Evolutionary conservation across 2,113 vertebrate species (phyloP), one percentile per base, ranked within the genome.

Genomic region (Haemorhous mexicanus): DNA sequence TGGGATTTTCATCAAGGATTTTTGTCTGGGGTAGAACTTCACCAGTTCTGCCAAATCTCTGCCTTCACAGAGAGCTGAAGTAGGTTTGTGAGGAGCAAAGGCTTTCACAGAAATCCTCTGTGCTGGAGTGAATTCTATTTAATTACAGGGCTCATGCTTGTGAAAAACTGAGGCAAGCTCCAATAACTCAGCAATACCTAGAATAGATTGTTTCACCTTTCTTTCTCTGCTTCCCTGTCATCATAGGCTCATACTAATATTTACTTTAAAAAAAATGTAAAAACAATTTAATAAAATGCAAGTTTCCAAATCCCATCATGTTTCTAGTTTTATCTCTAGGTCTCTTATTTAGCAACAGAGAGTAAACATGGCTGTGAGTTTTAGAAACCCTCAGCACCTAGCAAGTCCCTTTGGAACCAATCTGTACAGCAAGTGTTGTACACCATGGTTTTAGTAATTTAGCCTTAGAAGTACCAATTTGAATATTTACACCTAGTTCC

Each of bases 331-430:
- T 58, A 43, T 58, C 27, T 91, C 63, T 35, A 49, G 23, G 26
- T 79, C n/a, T 83, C 35, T 80, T 55, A 64, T 50, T 94, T 64
- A 79, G 61, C 67, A 67, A 61, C 26, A 43, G 63, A 52, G 33
- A 68, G 32, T 58, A 95, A 93, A 84, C 41, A 66, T 0, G 0
- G 9, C 44, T 84, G 26, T 32, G 77, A 63, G 30, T 82, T 94
- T 96, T 27, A 80, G 47, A 94, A 90, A 73, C 13, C 4, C 46
- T 55, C 30, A 80, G 53, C 30, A 91, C 55, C 46, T 64, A 79
- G 33, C 46, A 24, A 68, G 64, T 92, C 84, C 82, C 90, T 52
- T 70, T 86, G 90, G 76, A 93, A 77, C 39, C 75, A 93, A 93
- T 92, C 79, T 90, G 75, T 27, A 55, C 33, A 68, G 50, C 63